Conservation (phyloP, 2,797 vertebrate species). For the Gorsachius magnificus region DNA sequence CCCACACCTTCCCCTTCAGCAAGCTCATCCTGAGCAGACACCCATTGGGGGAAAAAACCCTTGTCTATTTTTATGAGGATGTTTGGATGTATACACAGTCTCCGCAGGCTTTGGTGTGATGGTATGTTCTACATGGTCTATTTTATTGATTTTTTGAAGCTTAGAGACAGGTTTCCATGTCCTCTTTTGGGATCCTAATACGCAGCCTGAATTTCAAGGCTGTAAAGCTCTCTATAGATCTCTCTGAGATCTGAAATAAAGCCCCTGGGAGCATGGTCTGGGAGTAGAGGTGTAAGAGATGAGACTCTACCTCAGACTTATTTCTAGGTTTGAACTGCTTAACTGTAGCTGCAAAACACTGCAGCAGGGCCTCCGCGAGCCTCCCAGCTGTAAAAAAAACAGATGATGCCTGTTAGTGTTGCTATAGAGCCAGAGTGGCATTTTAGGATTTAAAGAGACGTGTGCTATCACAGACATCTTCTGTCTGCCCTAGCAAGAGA, state of each 20-base stretch:
- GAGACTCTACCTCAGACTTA: not conserved
- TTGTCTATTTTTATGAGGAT: not conserved
- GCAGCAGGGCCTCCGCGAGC: not conserved
- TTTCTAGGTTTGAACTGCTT: constrained; percentile 3
- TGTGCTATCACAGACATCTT: not conserved
- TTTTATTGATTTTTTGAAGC: not conserved
- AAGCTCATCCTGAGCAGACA: not conserved
- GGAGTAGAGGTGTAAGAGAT: not conserved
- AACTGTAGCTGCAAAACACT: not conserved
- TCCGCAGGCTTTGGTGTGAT: not conserved
- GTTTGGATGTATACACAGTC: not conserved
- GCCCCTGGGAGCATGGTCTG: not conserved
- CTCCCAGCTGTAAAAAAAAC: constrained; percentile 3
- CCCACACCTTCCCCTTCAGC: not conserved
- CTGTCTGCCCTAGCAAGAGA: not conserved
- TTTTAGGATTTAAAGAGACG: constrained; percentile 43
- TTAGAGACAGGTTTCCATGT: not conserved
- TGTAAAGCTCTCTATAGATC: not conserved
- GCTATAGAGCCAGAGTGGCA: constrained; percentile 10
- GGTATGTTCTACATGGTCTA: not conserved
- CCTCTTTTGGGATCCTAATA: not conserved
- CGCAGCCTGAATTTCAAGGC: not conserved
- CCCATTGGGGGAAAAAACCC: not conserved
- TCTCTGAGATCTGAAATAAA: not conserved
- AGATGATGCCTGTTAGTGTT: constrained; percentile 22